These are phyloP conservation scores for Julus scandinavius DNA, from an alignment of 2,888 invertebrate genomes.

Conservation along the genomic window DNA sequence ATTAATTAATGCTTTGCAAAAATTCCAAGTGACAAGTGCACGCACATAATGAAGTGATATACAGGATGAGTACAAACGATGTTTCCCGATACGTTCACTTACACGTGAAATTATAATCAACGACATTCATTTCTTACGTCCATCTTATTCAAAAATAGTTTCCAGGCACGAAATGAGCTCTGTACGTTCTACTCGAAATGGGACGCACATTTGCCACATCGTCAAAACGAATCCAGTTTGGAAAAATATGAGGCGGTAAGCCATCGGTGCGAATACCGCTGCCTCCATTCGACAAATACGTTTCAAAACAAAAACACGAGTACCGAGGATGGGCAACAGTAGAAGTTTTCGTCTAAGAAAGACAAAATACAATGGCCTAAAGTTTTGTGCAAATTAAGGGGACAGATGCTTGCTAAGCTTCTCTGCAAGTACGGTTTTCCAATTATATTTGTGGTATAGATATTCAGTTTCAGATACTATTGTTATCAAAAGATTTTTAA, in stretches of 20 bases:
- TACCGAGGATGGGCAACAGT: too few species aligned
- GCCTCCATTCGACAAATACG: neutral
- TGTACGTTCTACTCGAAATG: neutral
- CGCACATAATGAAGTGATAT: neutral
- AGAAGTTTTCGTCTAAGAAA: too few species aligned
- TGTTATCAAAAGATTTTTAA: too few species aligned
- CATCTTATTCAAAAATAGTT: constrained; percentile 37
- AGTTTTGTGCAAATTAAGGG: neutral
- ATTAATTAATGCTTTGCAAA: too few species aligned
- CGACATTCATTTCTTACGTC: neutral
- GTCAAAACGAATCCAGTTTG: constrained; percentile 25
- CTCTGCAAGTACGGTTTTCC: neutral
- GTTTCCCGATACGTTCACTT: neutral
- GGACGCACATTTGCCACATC: neutral
- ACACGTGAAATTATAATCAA: neutral
- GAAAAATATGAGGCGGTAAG: constrained; percentile 1
- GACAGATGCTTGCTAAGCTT: neutral
- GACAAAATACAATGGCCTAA: neutral
- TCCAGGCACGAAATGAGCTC: constrained; percentile 47
- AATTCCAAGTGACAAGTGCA: constrained; percentile 29
- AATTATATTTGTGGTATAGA: too few species aligned
- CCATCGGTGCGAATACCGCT: neutral
- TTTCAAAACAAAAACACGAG: constrained; percentile 5
- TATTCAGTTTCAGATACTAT: too few species aligned
- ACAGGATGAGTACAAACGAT: neutral